Base-by-base conservation (phyloP, 2,888 invertebrate genomes). In the Acrobasis consociella region DNA sequence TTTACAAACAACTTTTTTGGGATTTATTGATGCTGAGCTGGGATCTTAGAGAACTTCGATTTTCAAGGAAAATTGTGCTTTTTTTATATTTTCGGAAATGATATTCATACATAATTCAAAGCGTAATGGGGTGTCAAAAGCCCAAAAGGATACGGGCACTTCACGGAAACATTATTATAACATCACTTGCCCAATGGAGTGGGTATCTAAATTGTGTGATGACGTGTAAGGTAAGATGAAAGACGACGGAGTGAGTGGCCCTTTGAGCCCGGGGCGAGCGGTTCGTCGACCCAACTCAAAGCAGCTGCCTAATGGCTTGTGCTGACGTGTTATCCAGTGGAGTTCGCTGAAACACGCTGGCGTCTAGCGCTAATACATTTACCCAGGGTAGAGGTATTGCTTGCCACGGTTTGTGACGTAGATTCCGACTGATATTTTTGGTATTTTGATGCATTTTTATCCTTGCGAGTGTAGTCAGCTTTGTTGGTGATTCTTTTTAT, bases 211-310 rank as follows among this genome's bases (percentile, higher is more conserved):
- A 75, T 78, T 79, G 80, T 81, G 76, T 74, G 81, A 80, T 82
- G 81, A 81, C 76, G 80, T 77, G 80, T 75, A 73, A 77, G 74
- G 75, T 72, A 72, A 79, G 80, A 82, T 83, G 85, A 85, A 85
- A 83, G 83, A 80, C 81, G 84, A 82, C 78, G 81, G 80, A 81
- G 75, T 76, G 76, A 77, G 82, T 82, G 78, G 81, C 71, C 80
- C 80, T 85, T 83, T 84, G 84, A 82, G 74, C 73, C 72, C 71
- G 69, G 73, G 74, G 78, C 76, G 72, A 70, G 67, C 69, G 75
- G 75, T 72, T 73, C 74, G 75, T 72, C 78, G 81, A 87, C 86
- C 87, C 85, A 78, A 75, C 85, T 87, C 85, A 86, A 84, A 81
- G 77, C 75, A 72, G 72, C 72, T 79, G 78, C 77, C 80, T 87